Evolutionary conservation across 2,797 vertebrate genomes (phyloP).

Genomic region (Coranthus polyacanthus): DNA sequence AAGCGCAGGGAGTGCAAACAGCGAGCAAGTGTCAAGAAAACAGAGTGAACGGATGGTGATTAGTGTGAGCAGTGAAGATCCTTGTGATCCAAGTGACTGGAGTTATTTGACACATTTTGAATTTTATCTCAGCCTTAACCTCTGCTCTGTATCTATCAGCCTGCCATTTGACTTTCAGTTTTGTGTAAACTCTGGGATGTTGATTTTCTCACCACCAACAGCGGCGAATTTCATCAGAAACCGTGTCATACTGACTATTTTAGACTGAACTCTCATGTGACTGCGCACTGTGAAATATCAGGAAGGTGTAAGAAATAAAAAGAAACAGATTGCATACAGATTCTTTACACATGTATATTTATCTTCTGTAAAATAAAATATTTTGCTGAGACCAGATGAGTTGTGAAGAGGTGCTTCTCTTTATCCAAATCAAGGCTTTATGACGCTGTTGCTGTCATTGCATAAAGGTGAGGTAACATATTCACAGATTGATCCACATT

Average conservation of each 20-base stretch:
- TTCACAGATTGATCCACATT: conserved; percentile 19
- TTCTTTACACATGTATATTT: conserved; percentile 28
- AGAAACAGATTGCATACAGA: conserved; percentile 9
- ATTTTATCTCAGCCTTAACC: conserved; percentile 8
- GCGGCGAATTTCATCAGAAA: conserved; percentile 8
- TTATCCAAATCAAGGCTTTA: not conserved
- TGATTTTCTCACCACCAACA: conserved; percentile 1
- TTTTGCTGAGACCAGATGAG: conserved; percentile 32
- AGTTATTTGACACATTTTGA: not conserved
- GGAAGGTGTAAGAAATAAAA: conserved; percentile 6
- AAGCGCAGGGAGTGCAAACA: not conserved
- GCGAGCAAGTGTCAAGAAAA: not conserved
- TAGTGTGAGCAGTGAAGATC: no score
- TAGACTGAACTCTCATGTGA: conserved; percentile 29
- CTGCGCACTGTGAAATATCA: conserved; percentile 53
- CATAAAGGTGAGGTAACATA: not conserved
- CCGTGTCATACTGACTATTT: conserved; percentile 2
- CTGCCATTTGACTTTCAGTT: conserved; percentile 12
- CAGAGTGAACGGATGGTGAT: conserved; percentile 1
- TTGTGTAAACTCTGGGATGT: conserved; percentile 1
- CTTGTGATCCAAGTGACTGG: not conserved
- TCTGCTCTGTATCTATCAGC: no score
- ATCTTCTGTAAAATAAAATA: conserved; percentile 20
- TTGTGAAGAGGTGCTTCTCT: conserved; percentile 20
- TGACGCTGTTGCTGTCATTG: conserved; percentile 10